Conservation (phyloP, 92 coral and sea anemone genomes). For the Epizoanthus fatuus region DNA sequence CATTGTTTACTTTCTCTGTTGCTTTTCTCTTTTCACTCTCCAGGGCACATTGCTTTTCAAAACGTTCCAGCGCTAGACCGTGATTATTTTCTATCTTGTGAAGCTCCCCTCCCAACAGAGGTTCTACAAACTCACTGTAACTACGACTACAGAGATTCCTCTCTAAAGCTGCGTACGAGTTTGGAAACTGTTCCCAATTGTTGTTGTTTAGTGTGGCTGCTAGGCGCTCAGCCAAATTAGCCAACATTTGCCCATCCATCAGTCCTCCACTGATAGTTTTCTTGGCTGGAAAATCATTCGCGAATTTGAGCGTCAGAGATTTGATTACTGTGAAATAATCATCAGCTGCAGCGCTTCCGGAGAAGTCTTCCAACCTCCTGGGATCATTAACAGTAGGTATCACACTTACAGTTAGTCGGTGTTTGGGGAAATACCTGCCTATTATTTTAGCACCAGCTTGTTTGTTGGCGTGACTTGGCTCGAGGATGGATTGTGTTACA, state of each 20-base stretch:
- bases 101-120: constrained; percentile 25
- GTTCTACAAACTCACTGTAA: constrained; percentile 27
- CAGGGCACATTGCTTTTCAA: constrained; percentile 7
- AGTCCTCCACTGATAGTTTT: constrained; percentile 39
- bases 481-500: constrained; percentile 28
- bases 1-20: not conserved
- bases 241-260: constrained; percentile 53
- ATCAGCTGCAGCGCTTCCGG: constrained; percentile 11
- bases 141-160: constrained; percentile 42
- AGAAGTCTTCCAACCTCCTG: constrained; percentile 31
- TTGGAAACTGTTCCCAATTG: constrained; percentile 26
- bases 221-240: constrained; percentile 20
- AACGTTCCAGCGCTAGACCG: constrained; percentile 1
- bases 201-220: constrained; percentile 35
- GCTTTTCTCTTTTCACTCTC: not conserved
- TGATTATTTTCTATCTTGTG: not conserved
- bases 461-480: not conserved
- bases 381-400: constrained; percentile 58
- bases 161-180: constrained; percentile 37
- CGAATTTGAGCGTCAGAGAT: not conserved
- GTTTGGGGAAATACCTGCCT: constrained; percentile 55
- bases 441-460: constrained; percentile 46
- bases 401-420: constrained; percentile 39
- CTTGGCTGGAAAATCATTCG: constrained; percentile 29
- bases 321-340: constrained; percentile 18